A percentile compares a stretch with the other conserved stretches of the same genome.
These are phyloP conservation scores for Orchesella flavescens DNA, from an alignment of 2,888 invertebrate genomes.

Conservation along the genomic window DNA sequence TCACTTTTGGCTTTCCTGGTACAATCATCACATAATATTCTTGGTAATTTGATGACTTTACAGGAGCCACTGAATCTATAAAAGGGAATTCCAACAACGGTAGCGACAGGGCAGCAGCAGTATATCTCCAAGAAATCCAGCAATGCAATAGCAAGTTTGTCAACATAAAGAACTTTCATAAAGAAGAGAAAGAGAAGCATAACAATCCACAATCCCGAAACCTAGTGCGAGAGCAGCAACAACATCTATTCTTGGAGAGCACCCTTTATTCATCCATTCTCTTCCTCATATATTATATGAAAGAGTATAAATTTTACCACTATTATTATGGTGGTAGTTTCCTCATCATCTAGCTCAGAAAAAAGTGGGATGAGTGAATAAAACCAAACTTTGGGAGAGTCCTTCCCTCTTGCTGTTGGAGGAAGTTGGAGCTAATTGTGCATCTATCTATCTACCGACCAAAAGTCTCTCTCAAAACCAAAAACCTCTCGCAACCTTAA, in stretches of 20 bases:
- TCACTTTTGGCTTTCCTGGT: slow-evolving; percentile 14
- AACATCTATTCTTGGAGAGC: neutral
- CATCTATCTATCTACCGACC: slow-evolving; percentile 13
- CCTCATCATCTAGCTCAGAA: slow-evolving; percentile 49
- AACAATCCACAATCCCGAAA: neutral
- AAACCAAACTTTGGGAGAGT: slow-evolving; percentile 15
- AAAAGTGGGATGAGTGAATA: slow-evolving; percentile 42
- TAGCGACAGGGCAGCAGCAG: too few relatives aligned
- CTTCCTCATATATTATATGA: neutral
- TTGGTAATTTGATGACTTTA: slow-evolving; percentile 49
- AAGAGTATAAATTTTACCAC: neutral
- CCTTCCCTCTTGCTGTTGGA: neutral
- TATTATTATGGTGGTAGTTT: slow-evolving; percentile 13
- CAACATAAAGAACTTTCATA: slow-evolving; percentile 4
- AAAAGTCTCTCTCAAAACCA: too few relatives aligned
- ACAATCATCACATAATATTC: slow-evolving; percentile 45
- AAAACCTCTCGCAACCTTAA: too few relatives aligned
- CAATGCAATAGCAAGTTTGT: slow-evolving; percentile 32
- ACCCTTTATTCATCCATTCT: neutral
- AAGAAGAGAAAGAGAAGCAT: neutral
- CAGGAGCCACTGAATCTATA: slow-evolving; percentile 14
- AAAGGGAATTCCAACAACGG: too few relatives aligned
- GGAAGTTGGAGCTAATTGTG: slow-evolving; percentile 47
- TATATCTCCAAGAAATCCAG: slow-evolving; percentile 5
- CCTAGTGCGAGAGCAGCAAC: neutral